Evolutionary conservation across 1,140 invertebrate species (phyloP).

Genomic region (Drosophila repletoides): DNA sequence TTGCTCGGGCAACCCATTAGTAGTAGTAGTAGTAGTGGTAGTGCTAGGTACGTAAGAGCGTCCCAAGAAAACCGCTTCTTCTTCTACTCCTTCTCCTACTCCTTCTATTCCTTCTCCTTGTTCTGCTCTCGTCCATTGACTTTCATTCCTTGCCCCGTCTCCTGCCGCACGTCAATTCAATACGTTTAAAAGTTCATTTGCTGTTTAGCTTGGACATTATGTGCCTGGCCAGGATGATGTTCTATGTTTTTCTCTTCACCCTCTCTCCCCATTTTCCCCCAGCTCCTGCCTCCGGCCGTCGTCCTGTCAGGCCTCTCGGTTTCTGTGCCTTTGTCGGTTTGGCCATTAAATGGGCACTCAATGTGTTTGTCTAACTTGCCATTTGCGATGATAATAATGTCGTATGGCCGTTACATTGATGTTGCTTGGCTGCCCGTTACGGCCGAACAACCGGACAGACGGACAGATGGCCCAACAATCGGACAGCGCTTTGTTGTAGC

Average conservation of each 20-base stretch:
- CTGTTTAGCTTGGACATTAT: slow-evolving; percentile 78
- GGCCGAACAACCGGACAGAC: slow-evolving; percentile 14
- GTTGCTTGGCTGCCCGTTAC: slow-evolving; percentile 37
- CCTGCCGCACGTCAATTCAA: slow-evolving; percentile 63
- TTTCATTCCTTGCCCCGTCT: neutral
- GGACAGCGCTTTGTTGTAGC: slow-evolving; percentile 6
- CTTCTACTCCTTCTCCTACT: slow-evolving; percentile 1
- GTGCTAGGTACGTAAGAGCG: no score
- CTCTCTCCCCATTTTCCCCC: neutral
- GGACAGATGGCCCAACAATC: neutral
- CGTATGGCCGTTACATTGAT: slow-evolving; percentile 78
- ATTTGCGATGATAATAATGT: slow-evolving; percentile 80
- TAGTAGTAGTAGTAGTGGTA: no score
- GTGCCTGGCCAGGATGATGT: slow-evolving; percentile 64
- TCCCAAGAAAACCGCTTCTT: neutral
- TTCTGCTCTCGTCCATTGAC: neutral
- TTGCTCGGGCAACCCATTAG: slow-evolving; percentile 38
- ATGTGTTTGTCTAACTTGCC: slow-evolving; percentile 80
- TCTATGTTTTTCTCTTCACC: neutral
- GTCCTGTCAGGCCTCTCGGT: slow-evolving; percentile 15
- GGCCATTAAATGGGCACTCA: slow-evolving; percentile 78
- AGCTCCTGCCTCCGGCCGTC: slow-evolving; percentile 1
- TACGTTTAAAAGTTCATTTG: slow-evolving; percentile 80
- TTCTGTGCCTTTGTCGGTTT: slow-evolving; percentile 35
- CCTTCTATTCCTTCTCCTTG: neutral